Evolutionary conservation across 1,140 invertebrate genomes (phyloP).

Genomic region (Euglossa dilemma): DNA sequence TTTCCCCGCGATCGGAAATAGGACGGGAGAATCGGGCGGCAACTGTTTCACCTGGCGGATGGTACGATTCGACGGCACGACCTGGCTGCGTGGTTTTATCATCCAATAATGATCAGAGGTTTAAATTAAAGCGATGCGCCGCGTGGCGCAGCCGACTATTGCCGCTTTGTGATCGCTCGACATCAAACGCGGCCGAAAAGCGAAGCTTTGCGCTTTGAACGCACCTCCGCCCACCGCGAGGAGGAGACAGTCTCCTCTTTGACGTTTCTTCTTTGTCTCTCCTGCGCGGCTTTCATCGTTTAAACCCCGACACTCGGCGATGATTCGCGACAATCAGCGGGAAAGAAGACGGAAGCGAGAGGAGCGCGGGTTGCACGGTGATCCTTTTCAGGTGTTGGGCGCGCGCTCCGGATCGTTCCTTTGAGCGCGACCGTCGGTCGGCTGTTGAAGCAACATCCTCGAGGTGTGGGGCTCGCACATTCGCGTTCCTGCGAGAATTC

Average conservation of each 20-base stretch:
- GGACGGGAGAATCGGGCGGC: background rate
- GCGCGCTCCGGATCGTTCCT: conserved; percentile 29
- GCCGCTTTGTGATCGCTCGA: conserved; percentile 25
- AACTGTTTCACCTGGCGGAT: conserved; percentile 7
- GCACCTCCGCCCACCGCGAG: background rate
- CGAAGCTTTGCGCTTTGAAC: conserved; percentile 37
- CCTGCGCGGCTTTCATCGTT: conserved; percentile 27
- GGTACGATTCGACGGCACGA: conserved; percentile 2
- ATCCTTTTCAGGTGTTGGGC: conserved; percentile 49
- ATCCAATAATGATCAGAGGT: conserved; percentile 34
- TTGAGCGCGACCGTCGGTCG: conserved; percentile 28
- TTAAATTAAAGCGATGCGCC: conserved; percentile 20
- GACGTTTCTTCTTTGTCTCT: conserved; percentile 38
- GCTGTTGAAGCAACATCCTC: conserved; percentile 15
- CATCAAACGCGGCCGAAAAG: conserved; percentile 52
- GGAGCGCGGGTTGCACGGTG: background rate
- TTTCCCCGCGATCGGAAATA: background rate
- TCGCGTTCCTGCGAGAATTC: conserved; percentile 39
- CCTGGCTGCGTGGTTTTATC: conserved; percentile 13
- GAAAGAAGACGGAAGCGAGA: conserved; percentile 51
- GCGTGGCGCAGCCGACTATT: background rate
- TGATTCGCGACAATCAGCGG: conserved; percentile 64
- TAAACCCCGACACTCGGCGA: conserved; percentile 41
- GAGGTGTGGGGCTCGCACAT: background rate
- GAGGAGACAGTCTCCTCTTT: conserved; percentile 40